Conservation (phyloP, 2,797 vertebrate genomes). For the Jordanella pulchra region DNA sequence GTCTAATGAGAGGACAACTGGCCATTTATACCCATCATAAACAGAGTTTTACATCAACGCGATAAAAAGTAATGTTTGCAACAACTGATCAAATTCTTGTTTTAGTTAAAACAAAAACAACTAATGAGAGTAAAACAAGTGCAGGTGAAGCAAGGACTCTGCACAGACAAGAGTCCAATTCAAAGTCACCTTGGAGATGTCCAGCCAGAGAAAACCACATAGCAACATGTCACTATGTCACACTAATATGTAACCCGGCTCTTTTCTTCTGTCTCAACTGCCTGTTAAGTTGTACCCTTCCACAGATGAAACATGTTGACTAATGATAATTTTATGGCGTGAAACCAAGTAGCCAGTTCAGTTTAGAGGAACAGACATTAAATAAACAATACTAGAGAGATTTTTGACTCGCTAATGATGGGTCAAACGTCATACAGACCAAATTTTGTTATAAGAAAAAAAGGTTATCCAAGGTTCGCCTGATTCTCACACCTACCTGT, state of each 20-base stretch:
- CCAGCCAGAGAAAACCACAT: neutral
- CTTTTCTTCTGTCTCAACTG: slow-evolving; percentile 28
- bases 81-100: neutral
- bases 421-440: slow-evolving; percentile 11
- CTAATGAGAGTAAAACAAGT: neutral
- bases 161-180: slow-evolving; percentile 1
- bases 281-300: slow-evolving; percentile 66
- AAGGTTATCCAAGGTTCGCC: neutral
- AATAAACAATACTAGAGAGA: slow-evolving; percentile 14
- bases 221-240: slow-evolving; percentile 8
- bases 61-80: neutral
- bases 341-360: slow-evolving; percentile 13
- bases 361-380: slow-evolving; percentile 29
- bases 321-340: slow-evolving; percentile 42
- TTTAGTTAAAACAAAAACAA: neutral
- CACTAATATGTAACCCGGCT: slow-evolving; percentile 49
- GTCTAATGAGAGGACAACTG: neutral
- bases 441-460: slow-evolving; percentile 22
- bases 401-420: slow-evolving; percentile 10
- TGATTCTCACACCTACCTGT: slow-evolving; percentile 68
- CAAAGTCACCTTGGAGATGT: slow-evolving; percentile 56
- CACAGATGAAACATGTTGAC: slow-evolving; percentile 51
- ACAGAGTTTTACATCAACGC: neutral
- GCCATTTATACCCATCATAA: neutral
- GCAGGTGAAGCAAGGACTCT: neutral